Evolutionary conservation across 2,113 vertebrate species (phyloP).

Genomic region (Morphnarchus princeps): DNA sequence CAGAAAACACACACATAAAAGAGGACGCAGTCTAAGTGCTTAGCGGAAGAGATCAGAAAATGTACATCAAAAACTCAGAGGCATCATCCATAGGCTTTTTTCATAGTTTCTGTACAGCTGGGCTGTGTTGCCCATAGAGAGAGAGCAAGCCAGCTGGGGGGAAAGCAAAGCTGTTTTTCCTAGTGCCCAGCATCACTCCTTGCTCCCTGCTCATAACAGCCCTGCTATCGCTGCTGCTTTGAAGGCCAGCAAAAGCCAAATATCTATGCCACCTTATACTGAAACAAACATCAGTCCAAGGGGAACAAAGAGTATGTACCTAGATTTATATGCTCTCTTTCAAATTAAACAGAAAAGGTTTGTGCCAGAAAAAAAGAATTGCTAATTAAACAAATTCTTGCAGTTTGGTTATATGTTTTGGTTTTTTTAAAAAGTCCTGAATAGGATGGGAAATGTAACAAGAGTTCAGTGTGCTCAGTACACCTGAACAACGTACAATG

Average conservation of each 20-base stretch:
- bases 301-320: neutral
- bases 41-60: neutral
- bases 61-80: neutral
- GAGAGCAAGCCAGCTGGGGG: neutral
- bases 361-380: neutral
- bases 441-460: neutral
- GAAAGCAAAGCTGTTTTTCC: neutral
- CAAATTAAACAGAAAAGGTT: neutral
- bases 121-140: neutral
- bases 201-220: neutral
- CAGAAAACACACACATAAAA: neutral
- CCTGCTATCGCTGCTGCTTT: neutral
- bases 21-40: neutral
- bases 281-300: neutral
- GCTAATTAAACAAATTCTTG: neutral
- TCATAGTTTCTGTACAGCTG: neutral
- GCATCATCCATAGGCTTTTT: neutral
- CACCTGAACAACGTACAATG: neutral
- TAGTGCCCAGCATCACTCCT: neutral
- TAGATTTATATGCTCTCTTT: accelerated
- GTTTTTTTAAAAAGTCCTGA: neutral
- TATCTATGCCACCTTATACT: neutral
- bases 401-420: neutral
- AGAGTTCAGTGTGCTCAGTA: neutral
- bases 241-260: neutral